Evolutionary conservation across 2,113 vertebrate genomes (phyloP), one percentile per base, ranked within the genome.

Genomic region (Craseonycteris thonglongyai): DNA sequence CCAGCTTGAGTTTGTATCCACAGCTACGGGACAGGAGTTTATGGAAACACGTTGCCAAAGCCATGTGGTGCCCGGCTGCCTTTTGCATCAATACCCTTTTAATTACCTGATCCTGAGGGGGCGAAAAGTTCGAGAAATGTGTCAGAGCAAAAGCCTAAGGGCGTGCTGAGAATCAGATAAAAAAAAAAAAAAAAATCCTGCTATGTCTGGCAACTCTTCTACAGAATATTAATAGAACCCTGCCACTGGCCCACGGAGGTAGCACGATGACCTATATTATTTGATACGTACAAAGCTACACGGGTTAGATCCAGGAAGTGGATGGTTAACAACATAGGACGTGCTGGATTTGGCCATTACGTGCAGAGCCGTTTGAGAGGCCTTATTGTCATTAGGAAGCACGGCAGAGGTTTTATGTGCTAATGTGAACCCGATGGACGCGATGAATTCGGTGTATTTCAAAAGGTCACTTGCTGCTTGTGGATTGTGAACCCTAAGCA

Each of bases 1-100:
- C 98, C 99, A 99, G 99, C 99, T 99, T 99, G 99, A 99, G 99
- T 99, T 99, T 98, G 99, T 98, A 99, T 99, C 99, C 97, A 97
- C 99, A 98, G 99, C 99, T 98, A 98, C 97, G 98, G 98, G 98
- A 98, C 98, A 97, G 98, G 98, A 98, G 98, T 98, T 99, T 97
- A 98, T 96, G 97, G 98, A 98, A 98, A 97, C 97, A 94, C 98
- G 98, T 97, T 99, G 99, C 98, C 99, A 99, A 99, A 99, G 98
- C 98, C 97, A 13, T 98, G 98, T 92, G 96, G 96, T 16, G 95
- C 87, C 96, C 96, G 4, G 76, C 18, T 68, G 89, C 96, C 96
- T 16, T n/a, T 94, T 6, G 9, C 96, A 97, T 97, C 97, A 83
- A 94, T 97, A 93, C 97, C 94, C 91, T 93, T 97, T 97, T 96